A percentile compares a stretch with the other conserved stretches of the same genome.
Evolutionary conservation across 2,888 invertebrate species (phyloP).

Genomic region (Doris montereyensis): DNA sequence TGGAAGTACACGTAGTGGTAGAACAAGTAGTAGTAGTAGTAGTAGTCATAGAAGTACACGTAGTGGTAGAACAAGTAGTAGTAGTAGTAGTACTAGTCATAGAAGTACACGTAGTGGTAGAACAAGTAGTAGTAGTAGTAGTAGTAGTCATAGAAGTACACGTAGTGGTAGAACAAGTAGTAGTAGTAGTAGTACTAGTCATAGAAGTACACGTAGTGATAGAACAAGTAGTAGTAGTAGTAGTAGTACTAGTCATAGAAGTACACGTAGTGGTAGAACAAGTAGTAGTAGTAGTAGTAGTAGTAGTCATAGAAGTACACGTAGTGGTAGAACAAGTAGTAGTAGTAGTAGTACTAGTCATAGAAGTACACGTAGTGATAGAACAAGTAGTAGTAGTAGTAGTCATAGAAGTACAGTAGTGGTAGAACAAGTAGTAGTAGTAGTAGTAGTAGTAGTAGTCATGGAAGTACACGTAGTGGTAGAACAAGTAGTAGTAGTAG

Average conservation of each 20-base stretch:
- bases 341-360: slow-evolving; percentile 20
- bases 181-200: slow-evolving; percentile 30
- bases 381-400: neutral
- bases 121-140: slow-evolving; percentile 46
- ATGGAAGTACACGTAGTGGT: neutral
- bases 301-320: slow-evolving; percentile 12
- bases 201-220: slow-evolving; percentile 24
- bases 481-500: slow-evolving; percentile 7
- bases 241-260: neutral
- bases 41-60: slow-evolving; percentile 11
- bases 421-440: slow-evolving; percentile 4
- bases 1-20: slow-evolving; percentile 32
- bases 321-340: slow-evolving; percentile 32
- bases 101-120: slow-evolving; percentile 1
- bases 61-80: neutral
- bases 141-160: neutral
- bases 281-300: slow-evolving; percentile 38
- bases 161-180: slow-evolving; percentile 24
- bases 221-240: slow-evolving; percentile 32
- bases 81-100: slow-evolving; percentile 6
- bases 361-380: slow-evolving; percentile 13
- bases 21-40: slow-evolving; percentile 20
- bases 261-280: slow-evolving; percentile 20
- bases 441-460: slow-evolving; percentile 18
- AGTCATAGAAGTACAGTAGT: too few species aligned